phyloP scores from a whole-genome alignment of 2,797 vertebrate species.

The Lemur catta region DNA sequence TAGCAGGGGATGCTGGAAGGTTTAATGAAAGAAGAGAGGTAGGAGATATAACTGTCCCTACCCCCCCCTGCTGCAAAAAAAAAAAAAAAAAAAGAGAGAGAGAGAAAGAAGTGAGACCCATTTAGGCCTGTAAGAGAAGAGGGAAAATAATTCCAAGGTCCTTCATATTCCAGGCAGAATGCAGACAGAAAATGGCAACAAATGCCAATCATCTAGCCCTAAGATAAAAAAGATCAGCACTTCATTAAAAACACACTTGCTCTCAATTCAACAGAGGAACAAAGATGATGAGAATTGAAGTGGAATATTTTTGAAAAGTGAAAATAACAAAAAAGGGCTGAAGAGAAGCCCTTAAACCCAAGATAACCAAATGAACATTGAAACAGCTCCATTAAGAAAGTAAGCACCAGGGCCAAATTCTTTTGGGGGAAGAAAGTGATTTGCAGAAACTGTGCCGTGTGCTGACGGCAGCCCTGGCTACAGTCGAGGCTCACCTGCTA shows the following conservation, averaged over 20 bases:
- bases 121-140: background rate
- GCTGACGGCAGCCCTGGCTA: background rate
- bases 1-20: background rate
- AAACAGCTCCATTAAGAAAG: background rate
- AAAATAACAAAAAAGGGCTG: constrained; percentile 56
- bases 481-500: background rate
- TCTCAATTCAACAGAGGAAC: constrained; percentile 46
- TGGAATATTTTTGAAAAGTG: constrained; percentile 65
- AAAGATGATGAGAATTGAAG: constrained; percentile 64
- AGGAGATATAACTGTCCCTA: no score
- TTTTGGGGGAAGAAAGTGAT: background rate
- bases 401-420: background rate
- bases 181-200: constrained; percentile 53
- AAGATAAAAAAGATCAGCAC: background rate
- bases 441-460: fast-evolving
- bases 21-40: background rate
- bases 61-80: background rate
- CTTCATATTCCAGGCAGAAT: constrained; percentile 52
- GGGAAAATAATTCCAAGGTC: background rate
- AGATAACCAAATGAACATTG: background rate
- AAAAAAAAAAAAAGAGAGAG: background rate
- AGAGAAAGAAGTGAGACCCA: background rate
- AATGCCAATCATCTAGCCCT: constrained; percentile 15
- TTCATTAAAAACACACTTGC: constrained; percentile 64
- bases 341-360: constrained; percentile 43